These are phyloP conservation scores for Tetragonisca angustula DNA, from an alignment of 2,888 invertebrate species.

Conservation along the genomic window DNA sequence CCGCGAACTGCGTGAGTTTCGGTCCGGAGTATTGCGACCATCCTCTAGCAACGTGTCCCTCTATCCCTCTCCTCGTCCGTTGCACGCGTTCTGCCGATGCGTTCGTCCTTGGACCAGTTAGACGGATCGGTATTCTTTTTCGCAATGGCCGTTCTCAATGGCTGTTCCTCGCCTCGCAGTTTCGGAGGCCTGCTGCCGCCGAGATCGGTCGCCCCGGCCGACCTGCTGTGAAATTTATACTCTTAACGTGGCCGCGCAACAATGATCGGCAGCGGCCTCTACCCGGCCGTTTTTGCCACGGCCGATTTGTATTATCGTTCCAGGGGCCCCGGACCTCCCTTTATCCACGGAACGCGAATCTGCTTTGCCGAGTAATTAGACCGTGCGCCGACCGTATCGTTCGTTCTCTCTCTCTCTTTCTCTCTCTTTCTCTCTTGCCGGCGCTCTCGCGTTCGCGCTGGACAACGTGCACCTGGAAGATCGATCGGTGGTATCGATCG, in stretches of 20 bases:
- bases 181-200: slow-evolving; percentile 20
- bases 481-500: slow-evolving; percentile 29
- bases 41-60: slow-evolving; percentile 49
- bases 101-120: neutral
- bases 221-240: slow-evolving; percentile 75
- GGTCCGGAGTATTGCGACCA: slow-evolving; percentile 59
- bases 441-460: neutral
- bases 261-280: slow-evolving; percentile 63
- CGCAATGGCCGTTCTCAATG: neutral
- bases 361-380: slow-evolving; percentile 69
- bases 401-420: neutral
- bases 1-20: slow-evolving; percentile 69
- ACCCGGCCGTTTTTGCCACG: slow-evolving; percentile 62
- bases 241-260: slow-evolving; percentile 69
- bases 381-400: slow-evolving; percentile 41
- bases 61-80: slow-evolving; percentile 25
- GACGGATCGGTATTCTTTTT: slow-evolving; percentile 18
- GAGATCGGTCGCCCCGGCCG: slow-evolving; percentile 61
- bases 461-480: slow-evolving; percentile 40
- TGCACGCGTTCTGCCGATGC: neutral
- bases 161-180: neutral
- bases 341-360: slow-evolving; percentile 54
- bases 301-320: slow-evolving; percentile 66
- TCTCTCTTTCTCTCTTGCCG: neutral
- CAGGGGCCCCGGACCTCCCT: slow-evolving; percentile 10